Evolutionary conservation across 2,797 vertebrate species (phyloP).

Genomic region (Kryptopterus vitreolus): DNA sequence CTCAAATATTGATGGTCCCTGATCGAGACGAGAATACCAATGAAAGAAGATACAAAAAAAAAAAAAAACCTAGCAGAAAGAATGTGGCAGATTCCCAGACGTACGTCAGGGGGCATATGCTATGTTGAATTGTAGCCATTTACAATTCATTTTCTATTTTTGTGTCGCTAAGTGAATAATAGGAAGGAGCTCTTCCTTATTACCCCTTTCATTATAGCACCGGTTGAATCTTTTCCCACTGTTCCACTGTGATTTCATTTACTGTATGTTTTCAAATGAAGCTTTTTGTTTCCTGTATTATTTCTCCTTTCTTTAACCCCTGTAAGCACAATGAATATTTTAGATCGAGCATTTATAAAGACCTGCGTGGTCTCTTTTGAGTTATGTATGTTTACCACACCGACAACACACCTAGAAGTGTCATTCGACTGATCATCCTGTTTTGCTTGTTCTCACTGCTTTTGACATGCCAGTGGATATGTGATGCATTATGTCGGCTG

Average conservation of each 20-base stretch:
- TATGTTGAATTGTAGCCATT: not conserved
- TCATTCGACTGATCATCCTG: conserved; percentile 10
- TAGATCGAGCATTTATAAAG: not conserved
- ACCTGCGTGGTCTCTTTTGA: not conserved
- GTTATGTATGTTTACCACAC: not conserved
- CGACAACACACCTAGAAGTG: not conserved
- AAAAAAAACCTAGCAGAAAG: conserved; percentile 17
- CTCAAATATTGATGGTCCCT: conserved; percentile 59
- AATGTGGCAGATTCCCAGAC: conserved; percentile 8
- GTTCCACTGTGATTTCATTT: not conserved
- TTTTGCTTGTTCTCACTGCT: conserved; percentile 21
- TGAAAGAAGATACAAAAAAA: conserved; percentile 43
- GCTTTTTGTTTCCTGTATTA: not conserved
- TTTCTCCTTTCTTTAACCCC: not conserved
- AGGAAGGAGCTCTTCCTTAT: not conserved
- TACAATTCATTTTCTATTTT: not conserved
- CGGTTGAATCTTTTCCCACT: not conserved
- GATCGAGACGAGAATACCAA: conserved; percentile 53
- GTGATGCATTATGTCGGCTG: not conserved
- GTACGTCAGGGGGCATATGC: not conserved
- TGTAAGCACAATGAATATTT: not conserved
- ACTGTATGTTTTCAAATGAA: conserved; percentile 2
- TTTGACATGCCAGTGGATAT: conserved; percentile 7
- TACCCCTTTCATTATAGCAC: not conserved
- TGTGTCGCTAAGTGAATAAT: not conserved